Percentiles rank a stretch among this genome's conserved stretches.
These are phyloP conservation scores for Drosophila demipolita DNA, from an alignment of 2,888 invertebrate genomes.

Conservation along the genomic window DNA sequence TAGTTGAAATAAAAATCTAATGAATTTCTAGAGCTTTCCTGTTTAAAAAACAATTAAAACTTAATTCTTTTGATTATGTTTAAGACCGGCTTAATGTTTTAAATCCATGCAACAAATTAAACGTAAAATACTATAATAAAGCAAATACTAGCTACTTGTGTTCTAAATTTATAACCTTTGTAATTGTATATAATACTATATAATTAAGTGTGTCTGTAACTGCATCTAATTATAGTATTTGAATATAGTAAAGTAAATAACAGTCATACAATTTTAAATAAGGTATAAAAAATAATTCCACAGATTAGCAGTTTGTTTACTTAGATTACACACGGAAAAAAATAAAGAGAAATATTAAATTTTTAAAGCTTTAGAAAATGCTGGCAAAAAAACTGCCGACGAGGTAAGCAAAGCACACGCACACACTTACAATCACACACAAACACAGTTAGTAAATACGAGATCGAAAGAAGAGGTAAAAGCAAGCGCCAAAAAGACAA, in stretches of 20 bases:
- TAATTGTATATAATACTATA: conserved; percentile 7
- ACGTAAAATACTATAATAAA: not conserved
- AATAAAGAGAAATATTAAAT: conserved; percentile 11
- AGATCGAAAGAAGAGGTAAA: conserved; percentile 60
- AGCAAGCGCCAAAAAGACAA: conserved; percentile 21
- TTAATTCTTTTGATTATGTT: not conserved
- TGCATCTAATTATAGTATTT: conserved; percentile 26
- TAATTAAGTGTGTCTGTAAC: not conserved
- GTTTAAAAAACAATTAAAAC: not conserved
- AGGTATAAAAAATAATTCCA: conserved; percentile 23
- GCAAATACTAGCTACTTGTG: not conserved
- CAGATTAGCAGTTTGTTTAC: conserved; percentile 44
- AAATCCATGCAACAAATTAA: not conserved
- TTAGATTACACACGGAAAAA: conserved; percentile 27
- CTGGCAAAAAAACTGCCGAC: conserved; percentile 15
- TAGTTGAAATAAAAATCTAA: not conserved
- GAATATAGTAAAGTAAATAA: conserved; percentile 1
- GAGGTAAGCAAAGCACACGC: not conserved
- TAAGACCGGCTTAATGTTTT: not conserved
- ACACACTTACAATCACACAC: not conserved
- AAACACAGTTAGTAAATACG: conserved; percentile 13
- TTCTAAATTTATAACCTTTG: conserved; percentile 1
- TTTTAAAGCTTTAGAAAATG: conserved; percentile 12
- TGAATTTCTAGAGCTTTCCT: not conserved
- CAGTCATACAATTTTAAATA: not conserved